These are phyloP conservation scores for Tiaroga cobitis DNA, from an alignment of 2,797 vertebrate species.

Conservation along the genomic window DNA sequence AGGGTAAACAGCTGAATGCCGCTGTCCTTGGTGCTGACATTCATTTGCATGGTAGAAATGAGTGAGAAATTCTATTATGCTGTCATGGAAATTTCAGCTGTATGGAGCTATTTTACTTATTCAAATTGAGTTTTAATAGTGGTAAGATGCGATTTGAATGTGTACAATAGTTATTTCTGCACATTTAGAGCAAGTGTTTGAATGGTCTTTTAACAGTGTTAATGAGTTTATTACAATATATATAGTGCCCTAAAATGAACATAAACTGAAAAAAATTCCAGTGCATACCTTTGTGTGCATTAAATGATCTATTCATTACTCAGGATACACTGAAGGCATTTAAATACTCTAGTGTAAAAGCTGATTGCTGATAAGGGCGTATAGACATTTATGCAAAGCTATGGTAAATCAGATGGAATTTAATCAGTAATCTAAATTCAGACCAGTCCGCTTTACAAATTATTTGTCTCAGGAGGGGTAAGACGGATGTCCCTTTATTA, in stretches of 20 bases:
- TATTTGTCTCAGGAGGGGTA: background rate
- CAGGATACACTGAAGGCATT: background rate
- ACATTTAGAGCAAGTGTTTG: background rate
- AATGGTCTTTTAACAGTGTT: background rate
- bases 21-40: constrained; percentile 52
- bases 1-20: constrained; percentile 17
- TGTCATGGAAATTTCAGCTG: constrained; percentile 1
- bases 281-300: background rate
- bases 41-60: background rate
- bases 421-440: constrained; percentile 14
- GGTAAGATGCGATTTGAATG: background rate
- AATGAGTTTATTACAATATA: constrained; percentile 3
- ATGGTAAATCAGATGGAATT: constrained; percentile 4
- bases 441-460: background rate
- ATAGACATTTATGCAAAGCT: constrained; percentile 5
- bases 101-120: constrained; percentile 11
- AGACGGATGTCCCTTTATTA: constrained; percentile 5
- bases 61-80: background rate
- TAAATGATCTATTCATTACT: constrained; percentile 3
- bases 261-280: background rate
- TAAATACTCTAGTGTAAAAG: constrained; percentile 2
- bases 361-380: background rate
- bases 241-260: background rate
- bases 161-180: background rate
- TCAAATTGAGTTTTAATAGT: constrained; percentile 1